phyloP scores from a whole-genome alignment of 2,113 vertebrate species.

The Amblyopsis rosae region DNA sequence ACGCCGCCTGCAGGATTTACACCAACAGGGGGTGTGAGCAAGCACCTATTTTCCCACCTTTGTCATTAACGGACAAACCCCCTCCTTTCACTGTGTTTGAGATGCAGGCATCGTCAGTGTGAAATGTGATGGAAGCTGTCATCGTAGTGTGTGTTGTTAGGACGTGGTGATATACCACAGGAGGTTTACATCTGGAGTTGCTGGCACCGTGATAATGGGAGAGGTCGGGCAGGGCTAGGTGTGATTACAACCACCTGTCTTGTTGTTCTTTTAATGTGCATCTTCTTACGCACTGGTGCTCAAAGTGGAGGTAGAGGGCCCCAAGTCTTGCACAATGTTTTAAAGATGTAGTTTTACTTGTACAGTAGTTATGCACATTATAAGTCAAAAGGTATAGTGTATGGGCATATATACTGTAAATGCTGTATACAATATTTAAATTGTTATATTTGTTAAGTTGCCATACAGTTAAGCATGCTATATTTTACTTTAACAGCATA shows the following conservation, averaged over 20 bases:
- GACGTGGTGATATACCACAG: slow-evolving; percentile 48
- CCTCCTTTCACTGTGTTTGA: slow-evolving; percentile 7
- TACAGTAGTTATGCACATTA: too few species aligned
- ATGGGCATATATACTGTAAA: too few species aligned
- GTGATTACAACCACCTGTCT: slow-evolving; percentile 40
- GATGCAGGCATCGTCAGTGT: slow-evolving; percentile 27
- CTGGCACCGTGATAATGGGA: slow-evolving; percentile 59
- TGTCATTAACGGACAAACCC: slow-evolving; percentile 34
- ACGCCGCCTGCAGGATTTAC: slow-evolving; percentile 51
- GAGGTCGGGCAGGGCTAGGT: slow-evolving; percentile 18
- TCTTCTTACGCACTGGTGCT: not conserved
- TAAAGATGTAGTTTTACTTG: too few species aligned
- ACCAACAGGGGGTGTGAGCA: slow-evolving; percentile 42
- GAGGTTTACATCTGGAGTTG: slow-evolving; percentile 60
- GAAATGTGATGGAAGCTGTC: slow-evolving; percentile 35
- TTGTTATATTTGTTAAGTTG: too few species aligned
- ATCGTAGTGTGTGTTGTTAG: slow-evolving; percentile 13
- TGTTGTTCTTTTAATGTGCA: slow-evolving; percentile 10
- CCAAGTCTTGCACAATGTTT: too few species aligned
- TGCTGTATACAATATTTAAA: too few species aligned
- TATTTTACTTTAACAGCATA: too few species aligned
- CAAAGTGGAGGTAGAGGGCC: too few species aligned
- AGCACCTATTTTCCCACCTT: slow-evolving; percentile 8
- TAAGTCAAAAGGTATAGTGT: too few species aligned
- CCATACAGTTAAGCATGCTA: too few species aligned